Percentiles rank a stretch among this genome's conserved stretches.
Conservation (phyloP, 1,140 invertebrate species). For the Bombus superbus region DNA sequence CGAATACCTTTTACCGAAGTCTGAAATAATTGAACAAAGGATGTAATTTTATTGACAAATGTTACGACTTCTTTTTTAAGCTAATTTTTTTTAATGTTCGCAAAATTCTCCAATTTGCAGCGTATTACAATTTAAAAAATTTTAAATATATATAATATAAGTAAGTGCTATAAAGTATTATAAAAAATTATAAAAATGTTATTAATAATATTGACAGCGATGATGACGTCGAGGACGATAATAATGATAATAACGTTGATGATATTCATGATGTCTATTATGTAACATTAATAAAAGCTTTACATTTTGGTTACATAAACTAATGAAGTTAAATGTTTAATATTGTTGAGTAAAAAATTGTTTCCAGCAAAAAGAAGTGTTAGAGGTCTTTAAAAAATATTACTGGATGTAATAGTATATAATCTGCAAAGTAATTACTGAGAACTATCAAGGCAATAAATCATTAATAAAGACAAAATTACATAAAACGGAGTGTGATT, state of each 20-base stretch:
- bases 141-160: background rate
- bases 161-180: background rate
- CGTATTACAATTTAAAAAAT: background rate
- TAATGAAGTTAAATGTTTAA: background rate
- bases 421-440: background rate
- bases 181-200: background rate
- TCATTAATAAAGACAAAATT: background rate
- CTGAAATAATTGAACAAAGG: slow-evolving; percentile 83
- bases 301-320: no score
- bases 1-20: slow-evolving; percentile 94
- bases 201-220: background rate
- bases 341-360: background rate
- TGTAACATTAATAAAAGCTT: background rate
- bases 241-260: background rate
- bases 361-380: background rate
- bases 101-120: background rate
- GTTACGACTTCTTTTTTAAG: background rate
- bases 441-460: background rate
- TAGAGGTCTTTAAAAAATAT: no score
- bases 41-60: slow-evolving; percentile 22
- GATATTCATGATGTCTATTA: no score
- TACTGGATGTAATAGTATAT: background rate
- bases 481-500: background rate
- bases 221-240: no score
- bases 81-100: background rate